Evolutionary conservation across 1,140 invertebrate genomes (phyloP).

Genomic region (Zaprionus tsacasi): DNA sequence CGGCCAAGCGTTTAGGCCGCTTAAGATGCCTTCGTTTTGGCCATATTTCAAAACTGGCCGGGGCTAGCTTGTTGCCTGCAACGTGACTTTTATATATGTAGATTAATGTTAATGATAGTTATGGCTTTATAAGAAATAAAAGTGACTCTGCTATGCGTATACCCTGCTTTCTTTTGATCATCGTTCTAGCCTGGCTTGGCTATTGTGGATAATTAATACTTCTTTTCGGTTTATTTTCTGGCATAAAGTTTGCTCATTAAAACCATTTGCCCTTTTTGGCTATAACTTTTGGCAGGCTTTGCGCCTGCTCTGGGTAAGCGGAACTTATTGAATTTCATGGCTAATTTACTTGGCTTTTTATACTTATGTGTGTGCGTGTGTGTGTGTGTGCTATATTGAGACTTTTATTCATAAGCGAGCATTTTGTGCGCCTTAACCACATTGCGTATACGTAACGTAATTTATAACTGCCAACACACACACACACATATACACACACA

Average conservation of each 20-base stretch:
- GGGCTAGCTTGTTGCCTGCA: not conserved
- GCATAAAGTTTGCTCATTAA: slow-evolving; percentile 1
- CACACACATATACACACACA: not conserved
- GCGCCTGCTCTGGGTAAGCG: not conserved
- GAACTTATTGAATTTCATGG: slow-evolving; percentile 75
- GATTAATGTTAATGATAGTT: slow-evolving; percentile 32
- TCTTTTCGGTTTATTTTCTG: not conserved
- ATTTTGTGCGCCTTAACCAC: slow-evolving; percentile 65
- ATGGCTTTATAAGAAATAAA: not conserved
- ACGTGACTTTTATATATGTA: slow-evolving; percentile 2
- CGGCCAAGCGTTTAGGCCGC: slow-evolving; percentile 46
- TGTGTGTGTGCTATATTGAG: slow-evolving; percentile 3
- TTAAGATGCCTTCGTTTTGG: slow-evolving; percentile 4
- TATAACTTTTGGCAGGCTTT: not conserved
- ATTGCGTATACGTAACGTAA: slow-evolving; percentile 76
- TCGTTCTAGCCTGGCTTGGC: not conserved
- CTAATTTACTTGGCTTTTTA: slow-evolving; percentile 71
- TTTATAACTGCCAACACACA: slow-evolving; percentile 59
- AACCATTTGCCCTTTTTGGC: not conserved
- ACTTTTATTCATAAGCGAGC: slow-evolving; percentile 70
- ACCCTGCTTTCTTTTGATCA: not conserved
- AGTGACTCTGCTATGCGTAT: not conserved
- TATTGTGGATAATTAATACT: not conserved
- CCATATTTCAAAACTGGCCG: slow-evolving; percentile 15
- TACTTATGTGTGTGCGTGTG: slow-evolving; percentile 27